Evolutionary conservation across 2,113 vertebrate genomes (phyloP).

Genomic region (Bolborhynchus lineola): DNA sequence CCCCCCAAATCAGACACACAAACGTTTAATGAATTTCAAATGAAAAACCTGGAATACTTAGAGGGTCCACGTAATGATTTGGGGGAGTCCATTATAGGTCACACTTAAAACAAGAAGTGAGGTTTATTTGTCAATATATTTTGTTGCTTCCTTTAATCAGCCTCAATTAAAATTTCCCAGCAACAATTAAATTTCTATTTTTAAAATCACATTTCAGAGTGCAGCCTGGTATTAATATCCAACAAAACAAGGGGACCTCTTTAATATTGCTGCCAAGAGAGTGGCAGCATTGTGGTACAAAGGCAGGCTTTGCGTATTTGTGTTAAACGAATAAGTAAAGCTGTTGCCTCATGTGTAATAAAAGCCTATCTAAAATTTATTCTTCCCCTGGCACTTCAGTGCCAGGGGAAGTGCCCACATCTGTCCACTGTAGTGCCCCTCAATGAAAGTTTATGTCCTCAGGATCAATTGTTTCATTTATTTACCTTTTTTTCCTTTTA

Average conservation of each 20-base stretch:
- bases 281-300: slow-evolving; percentile 49
- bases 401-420: slow-evolving; percentile 21
- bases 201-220: slow-evolving; percentile 51
- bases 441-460: slow-evolving; percentile 11
- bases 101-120: slow-evolving; percentile 66
- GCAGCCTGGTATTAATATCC: slow-evolving; percentile 30
- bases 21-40: slow-evolving; percentile 74
- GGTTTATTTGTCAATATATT: slow-evolving; percentile 46
- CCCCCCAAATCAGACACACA: slow-evolving; percentile 71
- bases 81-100: slow-evolving; percentile 9
- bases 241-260: background rate
- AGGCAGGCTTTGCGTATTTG: slow-evolving; percentile 1
- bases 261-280: slow-evolving; percentile 43
- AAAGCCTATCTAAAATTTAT: slow-evolving; percentile 56
- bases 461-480: slow-evolving; percentile 3
- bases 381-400: slow-evolving; percentile 44
- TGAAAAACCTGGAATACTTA: slow-evolving; percentile 52
- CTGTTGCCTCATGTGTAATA: slow-evolving; percentile 33
- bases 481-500: background rate
- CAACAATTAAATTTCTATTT: slow-evolving; percentile 60
- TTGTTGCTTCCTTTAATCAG: slow-evolving; percentile 69
- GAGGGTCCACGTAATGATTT: background rate
- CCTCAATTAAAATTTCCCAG: slow-evolving; percentile 58
- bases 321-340: slow-evolving; percentile 14
- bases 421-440: slow-evolving; percentile 10